Evolutionary conservation across 53 echinoderm and acorn worm genomes (phyloP).

Genomic region (Luidia sarsii): DNA sequence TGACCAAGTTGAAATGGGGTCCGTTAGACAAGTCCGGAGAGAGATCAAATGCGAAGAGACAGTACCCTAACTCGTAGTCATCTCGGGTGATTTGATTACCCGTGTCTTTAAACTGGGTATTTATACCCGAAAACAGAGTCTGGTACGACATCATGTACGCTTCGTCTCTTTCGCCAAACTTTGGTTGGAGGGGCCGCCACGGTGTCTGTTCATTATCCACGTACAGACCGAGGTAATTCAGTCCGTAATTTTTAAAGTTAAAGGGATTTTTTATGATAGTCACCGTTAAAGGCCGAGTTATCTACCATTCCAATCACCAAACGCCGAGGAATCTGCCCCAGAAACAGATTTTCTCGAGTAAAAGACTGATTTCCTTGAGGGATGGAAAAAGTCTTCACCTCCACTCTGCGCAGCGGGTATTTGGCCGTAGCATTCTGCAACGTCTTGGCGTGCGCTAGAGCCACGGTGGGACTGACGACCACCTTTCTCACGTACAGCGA

Average conservation of each 20-base stretch:
- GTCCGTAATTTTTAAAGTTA: conserved; percentile 56
- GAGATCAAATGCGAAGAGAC: conserved; percentile 63
- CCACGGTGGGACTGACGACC: conserved; percentile 53
- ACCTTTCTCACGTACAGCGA: conserved; percentile 63
- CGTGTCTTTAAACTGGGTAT: conserved; percentile 52
- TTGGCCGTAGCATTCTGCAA: conserved; percentile 55
- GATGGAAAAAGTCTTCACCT: conserved; percentile 57
- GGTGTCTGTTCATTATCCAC: conserved; percentile 38
- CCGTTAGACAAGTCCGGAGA: conserved; percentile 60
- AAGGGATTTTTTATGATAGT: conserved; percentile 65
- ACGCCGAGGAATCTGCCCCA: conserved; percentile 67
- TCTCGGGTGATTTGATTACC: conserved; percentile 60
- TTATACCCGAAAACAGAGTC: conserved; percentile 55
- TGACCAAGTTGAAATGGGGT: conserved; percentile 57
- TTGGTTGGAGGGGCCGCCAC: conserved; percentile 56
- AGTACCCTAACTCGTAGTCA: conserved; percentile 63
- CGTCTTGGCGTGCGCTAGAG: conserved; percentile 55
- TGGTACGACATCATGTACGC: conserved; percentile 63
- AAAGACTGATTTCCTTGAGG: conserved; percentile 58
- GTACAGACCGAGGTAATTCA: conserved; percentile 61
- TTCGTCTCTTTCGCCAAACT: conserved; percentile 4
- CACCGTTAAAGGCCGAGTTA: conserved; percentile 6
- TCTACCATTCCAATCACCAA: conserved; percentile 43
- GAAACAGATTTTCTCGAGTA: conserved; percentile 54
- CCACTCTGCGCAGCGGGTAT: conserved; percentile 59